Evolutionary conservation across 2,888 invertebrate species (phyloP), one percentile per base, ranked within the genome.

Genomic region (Heterodera filipjevi): DNA sequence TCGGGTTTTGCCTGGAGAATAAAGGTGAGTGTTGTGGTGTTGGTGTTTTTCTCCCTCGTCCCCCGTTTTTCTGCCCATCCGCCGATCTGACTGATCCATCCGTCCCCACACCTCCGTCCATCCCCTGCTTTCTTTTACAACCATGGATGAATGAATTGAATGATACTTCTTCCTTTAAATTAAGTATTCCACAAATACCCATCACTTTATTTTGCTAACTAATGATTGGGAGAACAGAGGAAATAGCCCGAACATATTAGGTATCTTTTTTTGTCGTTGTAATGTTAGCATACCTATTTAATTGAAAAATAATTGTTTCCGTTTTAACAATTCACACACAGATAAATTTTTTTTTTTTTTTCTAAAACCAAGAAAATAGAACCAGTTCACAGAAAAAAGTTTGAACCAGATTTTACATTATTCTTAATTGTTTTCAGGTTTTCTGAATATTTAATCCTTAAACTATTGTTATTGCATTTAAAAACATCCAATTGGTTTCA

Each of bases 11-110:
- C 22, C 59, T 59, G 59, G 27, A 59, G 59, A 59, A 27, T 59
- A 27, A 59, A 59, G 59, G 59, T 59, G 59, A 59, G 27, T 59
- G 59, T 53, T 27, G 59, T 49, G 49, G 49, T 14, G 59, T 5
- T 59, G 59, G 59, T 59, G 59, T 59, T 59, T 59, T 59, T 59
- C 59, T 59, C 59, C 53, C 53, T 53, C 53, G 19, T 22, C 53
- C 22, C 27, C 27, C 59, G 1, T n/a, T 59, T 27, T 59, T 59
- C 59, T n/a, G 10, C 59, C 59, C 59, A 59, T 59, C 59, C 59
- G 59, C 59, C 59, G 59, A 59, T 59, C 27, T 59, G 59, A 59
- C 22, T 22, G 10, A 10, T 59, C 59, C 59, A 8, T 27, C n/a
- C 59, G 49, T 49, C 59, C n/a, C 59, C 59, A 22, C 59, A 22